A percentile compares a stretch with the other conserved stretches of the same genome.
phyloP scores from a whole-genome alignment of 2,888 invertebrate species.

The Boloria selene region DNA sequence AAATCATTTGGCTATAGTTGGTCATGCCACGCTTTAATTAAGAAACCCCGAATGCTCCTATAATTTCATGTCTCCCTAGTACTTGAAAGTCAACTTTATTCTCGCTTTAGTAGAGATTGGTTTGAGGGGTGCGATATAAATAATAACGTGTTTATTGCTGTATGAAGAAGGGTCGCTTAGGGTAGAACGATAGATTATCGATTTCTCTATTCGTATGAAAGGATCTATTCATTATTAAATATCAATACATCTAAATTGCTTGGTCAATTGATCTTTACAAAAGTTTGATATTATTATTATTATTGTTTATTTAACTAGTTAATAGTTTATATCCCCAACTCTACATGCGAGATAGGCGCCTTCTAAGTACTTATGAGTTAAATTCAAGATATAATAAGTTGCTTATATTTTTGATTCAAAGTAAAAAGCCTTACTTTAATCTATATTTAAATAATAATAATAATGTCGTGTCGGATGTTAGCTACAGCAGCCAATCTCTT shows the following conservation, averaged over 20 bases:
- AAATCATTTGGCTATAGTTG: slow-evolving; percentile 35
- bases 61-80: slow-evolving; percentile 47
- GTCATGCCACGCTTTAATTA: slow-evolving; percentile 47
- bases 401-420: too few relatives aligned
- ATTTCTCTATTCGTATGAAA: slow-evolving; percentile 40
- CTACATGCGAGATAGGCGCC: too few relatives aligned
- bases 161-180: slow-evolving; percentile 20
- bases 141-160: slow-evolving; percentile 50
- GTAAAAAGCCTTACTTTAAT: too few relatives aligned
- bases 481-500: too few relatives aligned
- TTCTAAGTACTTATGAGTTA: too few relatives aligned
- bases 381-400: too few relatives aligned
- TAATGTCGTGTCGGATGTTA: too few relatives aligned
- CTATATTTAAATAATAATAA: too few relatives aligned
- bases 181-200: slow-evolving; percentile 44
- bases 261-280: slow-evolving; percentile 11
- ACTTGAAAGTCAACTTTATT: slow-evolving; percentile 51
- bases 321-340: too few relatives aligned
- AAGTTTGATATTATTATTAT: too few relatives aligned
- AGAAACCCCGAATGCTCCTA: slow-evolving; percentile 46
- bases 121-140: slow-evolving; percentile 25
- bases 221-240: slow-evolving; percentile 10
- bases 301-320: too few relatives aligned
- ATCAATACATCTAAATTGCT: slow-evolving; percentile 11
- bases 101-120: slow-evolving; percentile 30